Base-by-base conservation (phyloP, 2,113 vertebrate species). In the Gopherus evgoodei region DNA sequence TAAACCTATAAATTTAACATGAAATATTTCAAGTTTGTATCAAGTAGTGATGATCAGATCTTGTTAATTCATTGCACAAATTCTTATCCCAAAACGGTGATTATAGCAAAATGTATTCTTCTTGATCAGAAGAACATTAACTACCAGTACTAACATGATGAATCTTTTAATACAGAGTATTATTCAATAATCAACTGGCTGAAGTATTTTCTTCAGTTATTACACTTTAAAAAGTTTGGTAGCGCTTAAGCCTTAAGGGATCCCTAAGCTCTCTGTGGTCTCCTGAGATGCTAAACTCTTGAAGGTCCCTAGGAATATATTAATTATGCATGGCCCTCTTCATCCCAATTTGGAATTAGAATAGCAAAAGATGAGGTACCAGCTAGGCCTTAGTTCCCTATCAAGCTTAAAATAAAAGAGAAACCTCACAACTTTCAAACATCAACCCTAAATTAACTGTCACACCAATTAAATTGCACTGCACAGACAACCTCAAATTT, bases 321-420 rank as follows among this genome's bases (percentile, higher is more conserved):
- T 53, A 93, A 86, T 97, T 92, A 80, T 86, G 93, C 16, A n/a
- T 54, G 10, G 31, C 87, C 29, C 29, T 94, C 62, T 82, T 94
- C 69, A 90, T 92, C 94, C 7, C 16, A 59, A 31, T 91, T 89
- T 81, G 52, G 92, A 27, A 54, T 52, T 84, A 72, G 91, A 91
- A 62, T 35, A 62, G 69, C 76, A 95, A 86, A 75, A 84, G 6
- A 62, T 86, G 89, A 24, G 69, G 81, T 90, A 95, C 86, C 75
- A 76, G 86, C 86, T 6, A 90, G 31, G 31, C 7, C 72, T 82
- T 80, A 82, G 10, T n/a, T 92, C 83, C 42, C 42, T 83, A 50
- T 13, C 82, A 35, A 89, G 47, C 89, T 94, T 92, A 90, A 81
- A 90, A 93, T 62, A 21, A 79, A 92, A 89, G 5, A 62, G 31